A percentile compares a stretch with the other conserved stretches of the same genome.
Conservation (phyloP, 2,797 vertebrate genomes). For the Rhabdophis nuchalis region DNA sequence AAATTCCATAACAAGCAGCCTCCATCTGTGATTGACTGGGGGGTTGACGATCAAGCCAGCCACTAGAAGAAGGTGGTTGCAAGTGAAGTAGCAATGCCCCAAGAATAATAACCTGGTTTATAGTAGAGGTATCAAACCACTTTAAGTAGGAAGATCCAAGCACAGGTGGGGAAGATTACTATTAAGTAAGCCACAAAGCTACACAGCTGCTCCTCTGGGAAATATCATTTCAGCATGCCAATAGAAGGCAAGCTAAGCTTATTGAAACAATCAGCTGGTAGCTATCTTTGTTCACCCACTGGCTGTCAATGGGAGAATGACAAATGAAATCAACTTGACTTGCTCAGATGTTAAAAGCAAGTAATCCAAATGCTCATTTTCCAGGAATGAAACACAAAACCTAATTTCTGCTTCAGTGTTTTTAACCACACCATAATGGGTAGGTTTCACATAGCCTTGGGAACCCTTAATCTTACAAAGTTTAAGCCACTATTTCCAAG, state of each 20-base stretch:
- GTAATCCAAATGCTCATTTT: neutral
- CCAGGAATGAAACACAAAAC: neutral
- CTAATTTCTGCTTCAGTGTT: neutral
- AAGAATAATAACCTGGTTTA: neutral
- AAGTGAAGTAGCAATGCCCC: neutral
- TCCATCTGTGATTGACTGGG: conserved; percentile 12
- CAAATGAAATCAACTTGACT: conserved; percentile 13
- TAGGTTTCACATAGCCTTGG: conserved; percentile 3
- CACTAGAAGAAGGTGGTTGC: conserved; percentile 7
- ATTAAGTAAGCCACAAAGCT: neutral
- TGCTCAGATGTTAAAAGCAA: neutral
- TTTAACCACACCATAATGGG: neutral
- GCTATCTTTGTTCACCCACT: neutral
- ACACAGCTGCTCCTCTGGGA: neutral
- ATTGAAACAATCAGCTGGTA: neutral
- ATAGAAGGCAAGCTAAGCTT: neutral
- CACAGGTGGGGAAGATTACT: neutral
- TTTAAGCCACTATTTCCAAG: neutral
- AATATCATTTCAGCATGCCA: neutral
- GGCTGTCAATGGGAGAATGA: neutral
- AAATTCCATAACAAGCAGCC: conserved; percentile 16
- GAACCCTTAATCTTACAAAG: neutral
- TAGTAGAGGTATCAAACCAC: neutral
- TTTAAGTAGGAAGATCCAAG: conserved; percentile 17
- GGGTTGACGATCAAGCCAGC: conserved; percentile 5